Conservation (phyloP, 2,113 vertebrate genomes). For the Chamaetylas fuelleborni region DNA sequence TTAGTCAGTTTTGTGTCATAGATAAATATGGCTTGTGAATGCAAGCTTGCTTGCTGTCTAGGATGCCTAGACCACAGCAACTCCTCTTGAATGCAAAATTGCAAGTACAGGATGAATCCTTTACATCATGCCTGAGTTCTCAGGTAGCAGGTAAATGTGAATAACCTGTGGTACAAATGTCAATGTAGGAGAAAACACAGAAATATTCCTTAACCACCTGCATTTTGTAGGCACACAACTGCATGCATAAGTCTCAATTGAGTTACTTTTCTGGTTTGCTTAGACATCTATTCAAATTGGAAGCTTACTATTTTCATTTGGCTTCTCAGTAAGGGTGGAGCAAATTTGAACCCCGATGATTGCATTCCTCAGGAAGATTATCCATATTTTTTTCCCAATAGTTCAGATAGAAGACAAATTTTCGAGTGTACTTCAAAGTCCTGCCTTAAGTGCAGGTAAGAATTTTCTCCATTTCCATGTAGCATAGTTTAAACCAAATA, state of each 20-base stretch:
- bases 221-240: background rate
- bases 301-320: background rate
- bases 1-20: constrained; percentile 13
- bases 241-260: background rate
- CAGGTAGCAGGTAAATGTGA: background rate
- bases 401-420: background rate
- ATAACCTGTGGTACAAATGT: background rate
- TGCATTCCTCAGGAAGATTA: background rate
- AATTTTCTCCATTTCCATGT: background rate
- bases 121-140: background rate
- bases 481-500: background rate
- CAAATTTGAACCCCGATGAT: background rate
- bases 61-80: background rate
- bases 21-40: background rate
- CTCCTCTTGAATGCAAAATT: background rate
- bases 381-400: background rate
- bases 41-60: background rate
- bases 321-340: background rate
- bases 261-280: background rate
- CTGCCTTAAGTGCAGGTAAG: background rate
- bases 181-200: background rate
- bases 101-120: background rate
- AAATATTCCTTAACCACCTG: background rate
- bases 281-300: background rate
- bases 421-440: background rate